Base-by-base conservation (phyloP, 2,113 vertebrate species). In the Benitochromis conjunctus region DNA sequence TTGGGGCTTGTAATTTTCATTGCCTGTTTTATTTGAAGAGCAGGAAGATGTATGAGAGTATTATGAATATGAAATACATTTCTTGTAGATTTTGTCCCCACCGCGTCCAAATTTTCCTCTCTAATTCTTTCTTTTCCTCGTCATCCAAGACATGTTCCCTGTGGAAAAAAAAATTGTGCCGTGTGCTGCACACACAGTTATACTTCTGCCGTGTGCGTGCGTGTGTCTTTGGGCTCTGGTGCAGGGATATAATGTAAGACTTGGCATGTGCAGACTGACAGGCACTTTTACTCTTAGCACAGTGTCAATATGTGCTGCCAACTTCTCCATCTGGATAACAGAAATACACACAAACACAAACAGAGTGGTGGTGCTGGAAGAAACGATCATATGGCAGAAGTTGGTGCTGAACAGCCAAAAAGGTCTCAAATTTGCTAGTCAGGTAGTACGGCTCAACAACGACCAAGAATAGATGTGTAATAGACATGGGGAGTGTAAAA, bases 271-370 rank as follows among this genome's bases (percentile, higher is more conserved):
- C 54, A 55, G 56, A 21, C n/a, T 82, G 60, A 69, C 71, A 81
- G 43, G 36, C 81, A 54, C 38, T 81, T 80, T 85, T 55, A 84
- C 58, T 84, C 76, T 62, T 48, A 66, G 77, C 46, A 76, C 81
- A 74, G 79, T 69, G 26, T 46, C 34, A 26, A 24, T 38, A 12
- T 82, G 71, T 51, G n/a, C 85, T 83, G 85, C 87, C 89, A 91
- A 13, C 76, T 62, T 84, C 38, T 88, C 89, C 80, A 88, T 88
- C 81, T 91, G 90, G 78, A 82, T 82, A 69, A 83, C 71, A 90
- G 66, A 83, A 51, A 81, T 34, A 77, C 71, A 88, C 38, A 81
- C 57, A 81, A 56, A 71, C 62, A 82, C 51, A 80, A 64, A 77
- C 19, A 64, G 24, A 48, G 12, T 46, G 79, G 79, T 57, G 24